Conservation (phyloP, 2,888 invertebrate species). For the Ischnura elegans region DNA sequence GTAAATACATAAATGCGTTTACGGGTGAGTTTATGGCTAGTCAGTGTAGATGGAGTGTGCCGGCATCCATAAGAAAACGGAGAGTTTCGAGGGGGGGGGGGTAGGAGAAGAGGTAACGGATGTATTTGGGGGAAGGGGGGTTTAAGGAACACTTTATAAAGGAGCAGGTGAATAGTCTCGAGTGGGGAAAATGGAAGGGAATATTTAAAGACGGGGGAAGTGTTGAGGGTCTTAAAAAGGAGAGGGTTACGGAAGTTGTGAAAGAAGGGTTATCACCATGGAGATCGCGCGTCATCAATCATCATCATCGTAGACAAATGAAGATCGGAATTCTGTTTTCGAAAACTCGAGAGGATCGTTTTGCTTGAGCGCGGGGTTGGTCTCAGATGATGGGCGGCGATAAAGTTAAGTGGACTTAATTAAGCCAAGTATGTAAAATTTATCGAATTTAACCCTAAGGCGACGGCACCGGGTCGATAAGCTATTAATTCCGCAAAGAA, state of each 20-base stretch:
- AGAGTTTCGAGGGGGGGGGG: not conserved
- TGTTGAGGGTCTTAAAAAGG: not conserved
- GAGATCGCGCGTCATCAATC: constrained; percentile 55
- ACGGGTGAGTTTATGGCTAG: constrained; percentile 39
- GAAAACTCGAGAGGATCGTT: not conserved
- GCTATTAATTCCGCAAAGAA: not conserved
- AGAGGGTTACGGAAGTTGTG: constrained; percentile 37
- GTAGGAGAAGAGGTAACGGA: not conserved
- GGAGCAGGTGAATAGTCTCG: not conserved
- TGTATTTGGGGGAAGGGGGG: not conserved
- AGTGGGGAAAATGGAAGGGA: not conserved
- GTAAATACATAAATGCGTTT: no score
- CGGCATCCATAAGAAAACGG: not conserved
- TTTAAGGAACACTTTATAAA: no score
- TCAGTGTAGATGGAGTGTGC: constrained; percentile 32
- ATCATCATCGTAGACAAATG: constrained; percentile 51
- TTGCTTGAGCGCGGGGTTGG: constrained; percentile 7
- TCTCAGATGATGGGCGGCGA: not conserved
- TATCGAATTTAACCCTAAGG: not conserved
- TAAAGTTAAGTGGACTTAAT: constrained; percentile 48
- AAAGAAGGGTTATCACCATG: constrained; percentile 54
- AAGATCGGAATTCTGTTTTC: constrained; percentile 59
- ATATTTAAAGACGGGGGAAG: not conserved
- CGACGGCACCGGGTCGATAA: not conserved
- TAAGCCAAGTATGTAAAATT: constrained; percentile 33